Evolutionary conservation across 2,888 invertebrate genomes (phyloP), one percentile per base, ranked within the genome.

Genomic region (Epicampocera succincta): DNA sequence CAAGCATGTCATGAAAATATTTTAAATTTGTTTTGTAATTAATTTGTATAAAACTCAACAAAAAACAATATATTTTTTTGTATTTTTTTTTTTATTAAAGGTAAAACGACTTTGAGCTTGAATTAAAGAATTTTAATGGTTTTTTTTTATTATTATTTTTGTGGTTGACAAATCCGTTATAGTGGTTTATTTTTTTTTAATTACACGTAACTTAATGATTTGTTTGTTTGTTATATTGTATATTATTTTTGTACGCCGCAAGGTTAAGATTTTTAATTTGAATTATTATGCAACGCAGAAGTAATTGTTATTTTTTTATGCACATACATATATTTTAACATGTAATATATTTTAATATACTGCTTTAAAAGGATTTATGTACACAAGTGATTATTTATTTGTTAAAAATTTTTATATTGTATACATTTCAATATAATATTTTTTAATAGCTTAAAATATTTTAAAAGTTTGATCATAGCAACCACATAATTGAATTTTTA

Each of bases 21-120:
- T 33, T 21, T 11, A 44, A 13, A 15, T 11, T 9, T 17, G 4
- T 12, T 21, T 29, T 61, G 15, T 15, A 33, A 17, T 52, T 61
- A 19, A 48, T 46, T 38, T 9, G 6, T 54, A 9, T 21, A 54
- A 60, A 66, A 44, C 21, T 73, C 60, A 79, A 79, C 66, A 58
- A 73, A 69, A 77, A 73, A 60, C 72, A 68, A 69, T 68, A 68
- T 69, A n/a, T n/a, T n/a, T 38, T 61, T 60, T 29, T 65, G 2
- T 40, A 11, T 40, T 42, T 40, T 17, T 56, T 19, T 77, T 33
- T 40, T 58, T 12, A n/a, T 46, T 48, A 17, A 33, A 17, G 12
- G 15, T 15, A 21, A 46, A 48, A 38, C 9, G 2, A 29, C 29
- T 56, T 68, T 42, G 15, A 60, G 29, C 42, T 79, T 54, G 25